Evolutionary conservation across 2,888 invertebrate species (phyloP).

Genomic region (Acrocyrtus sp.): DNA sequence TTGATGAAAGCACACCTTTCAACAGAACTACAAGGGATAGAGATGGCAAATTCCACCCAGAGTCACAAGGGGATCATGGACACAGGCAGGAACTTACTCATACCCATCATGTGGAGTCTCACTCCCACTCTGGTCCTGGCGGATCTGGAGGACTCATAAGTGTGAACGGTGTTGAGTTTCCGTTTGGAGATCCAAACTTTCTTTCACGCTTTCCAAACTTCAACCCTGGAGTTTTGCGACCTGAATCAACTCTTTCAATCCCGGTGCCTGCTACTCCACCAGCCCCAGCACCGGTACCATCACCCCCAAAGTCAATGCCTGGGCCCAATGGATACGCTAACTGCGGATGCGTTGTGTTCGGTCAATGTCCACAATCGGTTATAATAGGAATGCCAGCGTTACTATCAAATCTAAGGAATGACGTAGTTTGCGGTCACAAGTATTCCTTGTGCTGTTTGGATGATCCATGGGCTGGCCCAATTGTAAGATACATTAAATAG

Average conservation of each 20-base stretch:
- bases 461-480: constrained; percentile 56
- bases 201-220: too few species aligned
- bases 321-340: constrained; percentile 43
- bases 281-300: constrained; percentile 7
- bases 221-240: too few species aligned
- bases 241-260: too few species aligned
- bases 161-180: too few species aligned
- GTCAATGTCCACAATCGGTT: constrained; percentile 25
- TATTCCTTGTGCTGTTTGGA: constrained; percentile 53
- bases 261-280: constrained; percentile 15
- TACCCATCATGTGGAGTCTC: background rate
- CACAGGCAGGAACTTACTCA: background rate
- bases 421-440: constrained; percentile 43
- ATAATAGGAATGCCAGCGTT: constrained; percentile 27
- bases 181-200: too few species aligned
- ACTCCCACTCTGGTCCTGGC: background rate
- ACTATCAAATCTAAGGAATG: constrained; percentile 11
- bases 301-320: background rate
- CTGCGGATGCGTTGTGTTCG: constrained; percentile 50
- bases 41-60: constrained; percentile 47
- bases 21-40: constrained; percentile 30
- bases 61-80: constrained; percentile 32
- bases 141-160: too few species aligned
- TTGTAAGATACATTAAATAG: too few species aligned
- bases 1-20: background rate